Evolutionary conservation across 1,140 invertebrate species (phyloP).

Genomic region (Caenorhabditis inopinata): DNA sequence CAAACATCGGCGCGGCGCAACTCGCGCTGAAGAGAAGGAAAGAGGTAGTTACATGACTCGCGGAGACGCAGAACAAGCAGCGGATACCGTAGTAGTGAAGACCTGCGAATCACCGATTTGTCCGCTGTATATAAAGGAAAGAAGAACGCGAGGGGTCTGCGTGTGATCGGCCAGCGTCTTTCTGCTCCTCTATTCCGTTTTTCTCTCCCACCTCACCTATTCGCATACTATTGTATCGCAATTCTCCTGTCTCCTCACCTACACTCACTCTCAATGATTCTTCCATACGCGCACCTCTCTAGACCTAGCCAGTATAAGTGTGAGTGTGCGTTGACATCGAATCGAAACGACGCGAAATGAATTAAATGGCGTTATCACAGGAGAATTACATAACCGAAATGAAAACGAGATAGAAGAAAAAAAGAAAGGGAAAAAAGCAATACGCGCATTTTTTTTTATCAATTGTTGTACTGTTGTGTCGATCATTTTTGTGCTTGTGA

Average conservation of each 20-base stretch:
- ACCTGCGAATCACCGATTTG: conserved; percentile 33
- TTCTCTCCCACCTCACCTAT: background rate
- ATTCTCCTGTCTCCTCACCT: background rate
- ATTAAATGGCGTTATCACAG: background rate
- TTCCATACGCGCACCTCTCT: background rate
- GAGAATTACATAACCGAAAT: conserved; percentile 9
- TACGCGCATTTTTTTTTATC: background rate
- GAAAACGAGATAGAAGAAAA: background rate
- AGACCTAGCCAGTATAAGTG: background rate
- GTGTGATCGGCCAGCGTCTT: background rate
- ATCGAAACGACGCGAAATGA: background rate
- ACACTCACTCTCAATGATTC: background rate
- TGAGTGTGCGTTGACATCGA: background rate
- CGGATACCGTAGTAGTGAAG: background rate
- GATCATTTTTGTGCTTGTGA: background rate
- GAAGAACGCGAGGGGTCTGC: conserved; percentile 24
- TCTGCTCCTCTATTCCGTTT: conserved; percentile 9
- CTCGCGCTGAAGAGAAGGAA: background rate
- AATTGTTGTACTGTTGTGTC: background rate
- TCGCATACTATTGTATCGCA: background rate
- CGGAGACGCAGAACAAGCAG: background rate
- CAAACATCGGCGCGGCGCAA: background rate
- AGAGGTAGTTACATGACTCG: background rate
- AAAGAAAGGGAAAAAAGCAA: background rate
- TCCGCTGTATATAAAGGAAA: conserved; percentile 24